Conservation (phyloP, 1,140 invertebrate species). For the Leptinotarsa undecemlineata region DNA sequence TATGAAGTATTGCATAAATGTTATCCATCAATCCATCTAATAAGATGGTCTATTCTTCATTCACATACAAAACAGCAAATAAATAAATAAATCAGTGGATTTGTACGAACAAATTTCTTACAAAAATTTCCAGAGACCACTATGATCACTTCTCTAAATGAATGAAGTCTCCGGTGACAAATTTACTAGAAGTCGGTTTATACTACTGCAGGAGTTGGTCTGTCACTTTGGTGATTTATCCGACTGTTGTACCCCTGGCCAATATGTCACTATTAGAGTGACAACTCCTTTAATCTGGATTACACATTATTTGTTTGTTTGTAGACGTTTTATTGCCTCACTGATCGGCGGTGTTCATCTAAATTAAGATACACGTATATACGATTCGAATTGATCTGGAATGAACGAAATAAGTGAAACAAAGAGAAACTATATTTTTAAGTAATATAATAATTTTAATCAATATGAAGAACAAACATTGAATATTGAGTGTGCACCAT, state of each 20-base stretch:
- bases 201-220: slow-evolving; percentile 3
- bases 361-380: background rate
- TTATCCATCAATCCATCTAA: no score
- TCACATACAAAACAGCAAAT: no score
- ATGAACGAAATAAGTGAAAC: no score
- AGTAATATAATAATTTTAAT: no score
- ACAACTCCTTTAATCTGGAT: slow-evolving; percentile 47
- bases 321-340: slow-evolving; percentile 42
- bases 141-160: background rate
- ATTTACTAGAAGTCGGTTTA: slow-evolving; percentile 5
- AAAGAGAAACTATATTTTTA: no score
- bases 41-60: no score
- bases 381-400: background rate
- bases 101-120: no score
- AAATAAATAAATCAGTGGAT: no score
- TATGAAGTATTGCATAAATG: no score
- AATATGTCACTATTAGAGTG: slow-evolving; percentile 46
- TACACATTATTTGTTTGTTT: slow-evolving; percentile 46
- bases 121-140: background rate
- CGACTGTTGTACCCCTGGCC: slow-evolving; percentile 35
- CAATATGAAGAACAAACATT: no score
- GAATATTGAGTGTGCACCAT: no score
- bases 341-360: slow-evolving; percentile 37
- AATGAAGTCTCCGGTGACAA: background rate
- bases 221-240: slow-evolving; percentile 39